These are phyloP conservation scores for Phenganax stokvisi DNA, from an alignment of 92 coral and sea anemone species.

Conservation along the genomic window DNA sequence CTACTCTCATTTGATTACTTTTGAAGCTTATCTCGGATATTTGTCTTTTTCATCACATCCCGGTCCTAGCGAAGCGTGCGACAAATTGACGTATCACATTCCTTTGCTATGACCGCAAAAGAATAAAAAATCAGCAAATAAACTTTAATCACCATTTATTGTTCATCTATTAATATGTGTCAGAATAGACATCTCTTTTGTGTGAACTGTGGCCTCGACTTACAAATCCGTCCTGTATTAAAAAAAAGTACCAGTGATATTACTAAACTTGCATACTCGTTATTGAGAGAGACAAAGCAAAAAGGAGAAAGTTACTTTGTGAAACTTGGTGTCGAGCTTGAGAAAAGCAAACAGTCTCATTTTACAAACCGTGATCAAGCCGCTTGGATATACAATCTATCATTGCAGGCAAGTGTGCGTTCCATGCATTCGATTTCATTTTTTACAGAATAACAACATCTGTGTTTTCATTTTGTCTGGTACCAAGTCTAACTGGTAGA, in stretches of 20 bases:
- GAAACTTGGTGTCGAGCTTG: neutral
- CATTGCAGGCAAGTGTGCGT: neutral
- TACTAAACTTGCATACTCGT: too few species aligned
- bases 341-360: neutral
- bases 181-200: neutral
- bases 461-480: constrained; percentile 13
- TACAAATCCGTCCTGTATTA: too few species aligned
- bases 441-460: neutral
- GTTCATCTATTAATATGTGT: constrained; percentile 6
- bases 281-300: neutral
- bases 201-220: neutral
- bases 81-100: neutral
- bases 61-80: too few species aligned
- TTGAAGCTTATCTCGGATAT: neutral
- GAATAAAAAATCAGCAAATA: constrained; percentile 12
- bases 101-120: neutral
- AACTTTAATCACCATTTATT: constrained; percentile 24
- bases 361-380: neutral
- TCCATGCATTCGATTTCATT: neutral
- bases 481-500: neutral
- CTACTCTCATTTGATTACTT: neutral
- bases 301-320: neutral
- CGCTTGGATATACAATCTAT: neutral
- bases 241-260: too few species aligned
- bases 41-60: neutral